Evolutionary conservation across 2,797 vertebrate genomes (phyloP), one percentile per base, ranked within the genome.

Genomic region (Mus minutoides): DNA sequence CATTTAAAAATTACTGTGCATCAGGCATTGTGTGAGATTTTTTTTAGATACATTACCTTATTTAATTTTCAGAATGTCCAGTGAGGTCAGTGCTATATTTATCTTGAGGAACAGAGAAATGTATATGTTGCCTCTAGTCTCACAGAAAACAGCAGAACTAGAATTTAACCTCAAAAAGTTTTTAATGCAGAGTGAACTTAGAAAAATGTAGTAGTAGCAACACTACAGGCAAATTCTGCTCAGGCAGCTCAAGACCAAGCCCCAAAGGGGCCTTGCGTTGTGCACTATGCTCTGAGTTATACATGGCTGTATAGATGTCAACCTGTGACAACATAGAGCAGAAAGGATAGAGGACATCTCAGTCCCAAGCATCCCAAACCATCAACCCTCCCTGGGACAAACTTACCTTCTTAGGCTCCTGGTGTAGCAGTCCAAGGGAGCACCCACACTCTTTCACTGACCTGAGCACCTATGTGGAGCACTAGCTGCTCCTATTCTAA

Each of bases 111-210:
- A 71, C 71, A 77, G 86, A 92, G 88, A 52, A 31, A 58, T 88
- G 77, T 78, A 24, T 77, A 77, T 54, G 92, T 76, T 82, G 37
- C 21, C 43, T n/a, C 49, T 40, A 69, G 31, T 82, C n/a, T 89
- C 13, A 77, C 11, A 86, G 37, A 62, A 79, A 67, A 24, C 52
- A 31, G 56, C 14, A 75, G 69, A 79, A 79, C 78, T 83, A 26
- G 78, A 16, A 80, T 95, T 85, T 95, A 88, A 83, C 34, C 6
- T 56, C 71, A 75, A 64, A 77, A 58, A 2, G 8, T 69, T 79
- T 86, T 58, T 60, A 88, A 34, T 58, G 54, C 52, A 82, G 75
- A 22, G 77, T 40, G 62, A 94, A 95, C 16, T 90, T 64, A 76
- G 13, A 75, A 37, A 19, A 83, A 56, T 84, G 34, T 52, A 16